Percentiles rank a stretch among this genome's conserved stretches.
Evolutionary conservation across 1,140 invertebrate species (phyloP).

Genomic region (Holcopasites calliopsidis): DNA sequence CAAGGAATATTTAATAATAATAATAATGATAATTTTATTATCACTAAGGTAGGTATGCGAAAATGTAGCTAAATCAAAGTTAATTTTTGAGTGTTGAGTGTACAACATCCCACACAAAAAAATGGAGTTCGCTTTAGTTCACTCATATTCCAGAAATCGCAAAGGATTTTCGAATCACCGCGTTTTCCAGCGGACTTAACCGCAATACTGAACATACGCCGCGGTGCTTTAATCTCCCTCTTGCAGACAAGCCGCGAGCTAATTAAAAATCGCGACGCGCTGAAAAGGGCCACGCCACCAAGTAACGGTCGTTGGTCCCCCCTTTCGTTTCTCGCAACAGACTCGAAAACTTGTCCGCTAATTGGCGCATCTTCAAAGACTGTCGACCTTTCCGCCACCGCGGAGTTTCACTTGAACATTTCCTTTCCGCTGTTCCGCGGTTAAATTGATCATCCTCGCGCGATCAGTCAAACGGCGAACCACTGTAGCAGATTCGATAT

Average conservation of each 20-base stretch:
- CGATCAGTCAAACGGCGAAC: slow-evolving; percentile 17
- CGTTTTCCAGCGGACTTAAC: slow-evolving; percentile 19
- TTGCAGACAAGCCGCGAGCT: slow-evolving; percentile 1
- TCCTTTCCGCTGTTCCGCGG: not conserved
- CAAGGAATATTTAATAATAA: too few species aligned
- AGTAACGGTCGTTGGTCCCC: slow-evolving; percentile 11
- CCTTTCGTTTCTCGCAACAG: slow-evolving; percentile 16
- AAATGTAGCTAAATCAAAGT: too few species aligned
- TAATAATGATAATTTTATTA: too few species aligned
- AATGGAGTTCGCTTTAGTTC: not conserved
- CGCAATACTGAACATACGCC: not conserved
- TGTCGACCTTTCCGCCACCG: not conserved
- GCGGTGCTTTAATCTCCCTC: slow-evolving; percentile 29
- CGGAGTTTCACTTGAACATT: not conserved
- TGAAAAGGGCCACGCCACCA: slow-evolving; percentile 32
- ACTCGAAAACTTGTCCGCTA: slow-evolving; percentile 38
- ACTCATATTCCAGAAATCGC: not conserved
- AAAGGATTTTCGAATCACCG: not conserved
- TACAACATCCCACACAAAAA: not conserved
- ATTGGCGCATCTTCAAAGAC: slow-evolving; percentile 57
- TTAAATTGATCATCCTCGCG: not conserved
- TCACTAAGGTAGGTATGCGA: too few species aligned
- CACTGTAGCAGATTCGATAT: not conserved
- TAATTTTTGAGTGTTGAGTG: too few species aligned
- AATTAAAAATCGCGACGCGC: slow-evolving; percentile 52